phyloP scores from a whole-genome alignment of 2,113 vertebrate species.

The Petaurus breviceps region DNA sequence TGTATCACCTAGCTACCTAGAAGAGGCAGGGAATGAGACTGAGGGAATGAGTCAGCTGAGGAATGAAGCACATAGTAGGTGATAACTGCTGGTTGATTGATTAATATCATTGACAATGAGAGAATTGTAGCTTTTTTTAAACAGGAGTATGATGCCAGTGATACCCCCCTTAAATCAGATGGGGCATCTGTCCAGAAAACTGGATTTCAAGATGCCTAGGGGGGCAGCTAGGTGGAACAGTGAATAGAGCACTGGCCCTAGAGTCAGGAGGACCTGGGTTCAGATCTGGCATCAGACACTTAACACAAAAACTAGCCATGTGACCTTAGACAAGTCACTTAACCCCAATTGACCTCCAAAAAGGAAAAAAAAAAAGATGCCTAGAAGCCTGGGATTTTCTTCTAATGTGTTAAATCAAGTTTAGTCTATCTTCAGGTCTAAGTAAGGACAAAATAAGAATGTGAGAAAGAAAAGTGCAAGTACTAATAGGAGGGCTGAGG shows the following conservation, averaged over 20 bases:
- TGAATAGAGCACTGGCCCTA: no score
- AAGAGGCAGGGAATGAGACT: not conserved
- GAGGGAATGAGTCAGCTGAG: not conserved
- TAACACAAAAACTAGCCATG: no score
- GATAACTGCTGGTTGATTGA: not conserved
- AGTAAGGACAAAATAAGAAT: not conserved
- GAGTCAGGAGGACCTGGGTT: no score
- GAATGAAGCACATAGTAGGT: not conserved
- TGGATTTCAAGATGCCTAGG: not conserved
- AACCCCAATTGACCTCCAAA: no score
- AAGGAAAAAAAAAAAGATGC: not conserved
- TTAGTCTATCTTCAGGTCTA: not conserved
- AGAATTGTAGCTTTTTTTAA: not conserved
- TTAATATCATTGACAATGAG: not conserved
- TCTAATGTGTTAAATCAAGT: not conserved
- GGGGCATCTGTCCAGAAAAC: not conserved
- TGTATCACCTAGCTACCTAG: not conserved
- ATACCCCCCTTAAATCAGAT: not conserved
- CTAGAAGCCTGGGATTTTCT: not conserved
- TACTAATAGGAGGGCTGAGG: slow-evolving; percentile 44
- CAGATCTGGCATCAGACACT: no score
- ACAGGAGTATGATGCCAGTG: not conserved
- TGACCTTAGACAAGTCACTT: no score
- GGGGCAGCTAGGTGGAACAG: no score
- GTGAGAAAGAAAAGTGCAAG: not conserved